Evolutionary conservation across 2,797 vertebrate genomes (phyloP).

Genomic region (Micropoecilia bifurca): DNA sequence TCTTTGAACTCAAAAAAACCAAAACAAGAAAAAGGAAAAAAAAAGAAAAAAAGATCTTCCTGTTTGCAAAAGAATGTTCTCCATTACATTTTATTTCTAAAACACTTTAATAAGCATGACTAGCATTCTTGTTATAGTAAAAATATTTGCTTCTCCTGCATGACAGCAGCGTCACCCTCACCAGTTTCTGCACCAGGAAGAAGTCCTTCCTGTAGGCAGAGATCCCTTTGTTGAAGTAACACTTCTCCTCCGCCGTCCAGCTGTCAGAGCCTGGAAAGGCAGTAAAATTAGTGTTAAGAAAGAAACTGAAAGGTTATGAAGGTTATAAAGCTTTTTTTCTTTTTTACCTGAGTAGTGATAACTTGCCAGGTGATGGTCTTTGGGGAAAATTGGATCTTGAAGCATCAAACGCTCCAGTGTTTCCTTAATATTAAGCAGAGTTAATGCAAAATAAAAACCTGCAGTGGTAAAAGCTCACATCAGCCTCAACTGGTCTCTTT

Average conservation of each 20-base stretch:
- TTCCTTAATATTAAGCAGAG: slow-evolving; percentile 47
- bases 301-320: background rate
- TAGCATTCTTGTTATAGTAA: background rate
- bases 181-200: slow-evolving; percentile 97
- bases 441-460: background rate
- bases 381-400: slow-evolving; percentile 65
- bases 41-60: slow-evolving; percentile 9
- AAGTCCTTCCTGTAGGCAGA: slow-evolving; percentile 98
- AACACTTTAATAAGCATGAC: background rate
- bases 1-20: slow-evolving; percentile 1
- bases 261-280: slow-evolving; percentile 88
- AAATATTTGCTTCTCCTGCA: background rate
- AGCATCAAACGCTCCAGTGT: slow-evolving; percentile 71
- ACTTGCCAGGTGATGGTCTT: slow-evolving; percentile 63
- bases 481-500: slow-evolving; percentile 8
- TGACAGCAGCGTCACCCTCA: slow-evolving; percentile 47
- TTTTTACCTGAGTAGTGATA: slow-evolving; percentile 79
- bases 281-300: slow-evolving; percentile 12
- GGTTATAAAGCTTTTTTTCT: background rate
- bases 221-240: slow-evolving; percentile 96
- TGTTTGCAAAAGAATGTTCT: slow-evolving; percentile 32
- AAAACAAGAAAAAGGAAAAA: background rate
- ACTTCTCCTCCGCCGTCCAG: slow-evolving; percentile 93
- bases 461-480: background rate
- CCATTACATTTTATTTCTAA: slow-evolving; percentile 3